Evolutionary conservation across 2,888 invertebrate genomes (phyloP).

Genomic region (Mythimna albipuncta): DNA sequence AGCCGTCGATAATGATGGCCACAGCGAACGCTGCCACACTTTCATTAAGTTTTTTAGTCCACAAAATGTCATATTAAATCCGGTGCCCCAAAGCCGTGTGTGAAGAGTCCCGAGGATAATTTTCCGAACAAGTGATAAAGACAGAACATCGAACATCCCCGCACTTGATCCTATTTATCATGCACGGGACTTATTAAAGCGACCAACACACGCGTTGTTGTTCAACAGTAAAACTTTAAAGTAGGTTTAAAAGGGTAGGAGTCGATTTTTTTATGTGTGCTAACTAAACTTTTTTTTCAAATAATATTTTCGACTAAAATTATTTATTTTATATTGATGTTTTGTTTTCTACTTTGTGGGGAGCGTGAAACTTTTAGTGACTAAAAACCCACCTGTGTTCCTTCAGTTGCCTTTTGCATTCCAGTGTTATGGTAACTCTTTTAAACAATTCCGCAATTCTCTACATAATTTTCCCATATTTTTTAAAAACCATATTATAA

Average conservation of each 20-base stretch:
- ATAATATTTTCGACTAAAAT: too few species aligned
- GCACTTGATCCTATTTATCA: slow-evolving; percentile 89
- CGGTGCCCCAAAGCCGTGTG: slow-evolving; percentile 72
- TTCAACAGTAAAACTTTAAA: slow-evolving; percentile 81
- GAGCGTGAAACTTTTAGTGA: too few species aligned
- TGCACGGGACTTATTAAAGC: slow-evolving; percentile 88
- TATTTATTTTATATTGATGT: too few species aligned
- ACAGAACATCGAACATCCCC: slow-evolving; percentile 72
- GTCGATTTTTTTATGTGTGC: slow-evolving; percentile 56
- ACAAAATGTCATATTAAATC: slow-evolving; percentile 79
- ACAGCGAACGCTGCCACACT: slow-evolving; percentile 79
- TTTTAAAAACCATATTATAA: slow-evolving; percentile 2
- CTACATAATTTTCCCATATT: neutral
- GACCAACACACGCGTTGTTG: slow-evolving; percentile 85
- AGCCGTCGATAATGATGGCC: slow-evolving; percentile 87
- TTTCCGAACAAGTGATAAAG: slow-evolving; percentile 68
- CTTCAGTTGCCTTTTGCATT: too few species aligned
- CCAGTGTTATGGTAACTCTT: too few species aligned
- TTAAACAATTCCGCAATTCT: too few species aligned
- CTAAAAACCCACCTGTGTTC: too few species aligned
- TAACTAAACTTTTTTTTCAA: neutral
- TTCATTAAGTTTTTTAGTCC: slow-evolving; percentile 86
- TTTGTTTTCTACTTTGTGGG: too few species aligned
- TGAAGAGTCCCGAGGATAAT: slow-evolving; percentile 69
- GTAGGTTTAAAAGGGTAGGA: slow-evolving; percentile 75